Evolutionary conservation across 2,797 vertebrate species (phyloP).

Genomic region (Crax fasciolata): DNA sequence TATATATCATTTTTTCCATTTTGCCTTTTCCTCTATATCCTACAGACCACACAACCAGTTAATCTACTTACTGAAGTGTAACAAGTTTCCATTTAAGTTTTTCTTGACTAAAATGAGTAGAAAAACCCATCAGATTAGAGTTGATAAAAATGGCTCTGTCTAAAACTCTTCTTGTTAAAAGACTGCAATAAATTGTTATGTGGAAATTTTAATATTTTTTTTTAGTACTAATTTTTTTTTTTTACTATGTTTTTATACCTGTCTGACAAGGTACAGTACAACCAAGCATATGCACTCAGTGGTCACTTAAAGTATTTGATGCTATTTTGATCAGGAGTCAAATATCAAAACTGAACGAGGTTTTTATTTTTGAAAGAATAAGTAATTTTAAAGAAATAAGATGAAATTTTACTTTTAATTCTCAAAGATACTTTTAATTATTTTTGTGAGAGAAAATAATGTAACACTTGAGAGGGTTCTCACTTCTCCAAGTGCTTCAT

Average conservation of each 20-base stretch:
- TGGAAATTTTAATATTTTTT: not conserved
- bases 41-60: not conserved
- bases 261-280: not conserved
- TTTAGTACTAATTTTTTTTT: not conserved
- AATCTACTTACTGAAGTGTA: not conserved
- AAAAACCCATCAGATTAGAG: not conserved
- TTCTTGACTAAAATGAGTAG: not conserved
- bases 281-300: not conserved
- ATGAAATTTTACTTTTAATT: not conserved
- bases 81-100: not conserved
- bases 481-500: not conserved
- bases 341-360: not conserved
- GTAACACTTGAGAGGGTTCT: not conserved
- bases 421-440: not conserved
- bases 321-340: not conserved
- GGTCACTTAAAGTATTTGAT: not conserved
- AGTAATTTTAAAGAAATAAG: not conserved
- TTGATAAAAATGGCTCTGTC: not conserved
- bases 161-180: not conserved
- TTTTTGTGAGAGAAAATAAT: too few species aligned
- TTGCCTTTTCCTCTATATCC: not conserved
- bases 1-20: not conserved
- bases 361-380: not conserved
- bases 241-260: not conserved
- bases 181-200: not conserved